Base-by-base conservation (phyloP, 2,888 invertebrate species). In the Odontocerum albicorne region DNA sequence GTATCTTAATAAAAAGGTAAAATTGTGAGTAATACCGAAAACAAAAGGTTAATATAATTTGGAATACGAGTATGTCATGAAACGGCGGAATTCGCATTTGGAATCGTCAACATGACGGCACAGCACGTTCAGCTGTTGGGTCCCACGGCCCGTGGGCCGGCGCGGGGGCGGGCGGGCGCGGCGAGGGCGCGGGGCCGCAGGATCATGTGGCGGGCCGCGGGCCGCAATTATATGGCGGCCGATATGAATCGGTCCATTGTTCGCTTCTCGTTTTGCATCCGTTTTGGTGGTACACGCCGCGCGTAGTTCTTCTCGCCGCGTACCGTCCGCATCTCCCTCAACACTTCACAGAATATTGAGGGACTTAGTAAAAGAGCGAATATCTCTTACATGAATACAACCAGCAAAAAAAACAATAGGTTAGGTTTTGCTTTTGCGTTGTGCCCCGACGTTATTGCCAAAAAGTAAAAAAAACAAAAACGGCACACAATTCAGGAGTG, bases 201-300 rank as follows among this genome's bases (percentile, higher is more conserved):
- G 35, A 15, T 16, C 35, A 20, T 35, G n/a, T n/a, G n/a, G n/a
- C n/a, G n/a, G n/a, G n/a, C n/a, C n/a, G n/a, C n/a, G n/a, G 21
- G 21, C 16, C 21, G 42, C 54, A 47, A 54, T 54, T 55, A 55
- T 20, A 38, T 22, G 40, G 40, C 45, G 16, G 45, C 32, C 46
- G 56, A 56, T 56, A 56, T 35, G 56, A 56, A 56, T 56, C 56
- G 56, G 50, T 42, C 46, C 56, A 56, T 56, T 56, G 56, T 56
- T 49, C 49, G 40, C 36, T 8, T 19, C 39, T 49, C 46, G 45
- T 46, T 56, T 46, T 17, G 50, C 50, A 35, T 50, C 35, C 43
- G 40, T 40, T 50, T 46, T 13, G 46, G 33, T 32, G 33, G 35
- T 27, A 27, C 27, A 27, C 10, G 10, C 10, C 10, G 32, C 44